These are phyloP conservation scores for Agelas oroides DNA, from an alignment of 37 sponge, comb jelly and placozoan genomes.

Conservation along the genomic window DNA sequence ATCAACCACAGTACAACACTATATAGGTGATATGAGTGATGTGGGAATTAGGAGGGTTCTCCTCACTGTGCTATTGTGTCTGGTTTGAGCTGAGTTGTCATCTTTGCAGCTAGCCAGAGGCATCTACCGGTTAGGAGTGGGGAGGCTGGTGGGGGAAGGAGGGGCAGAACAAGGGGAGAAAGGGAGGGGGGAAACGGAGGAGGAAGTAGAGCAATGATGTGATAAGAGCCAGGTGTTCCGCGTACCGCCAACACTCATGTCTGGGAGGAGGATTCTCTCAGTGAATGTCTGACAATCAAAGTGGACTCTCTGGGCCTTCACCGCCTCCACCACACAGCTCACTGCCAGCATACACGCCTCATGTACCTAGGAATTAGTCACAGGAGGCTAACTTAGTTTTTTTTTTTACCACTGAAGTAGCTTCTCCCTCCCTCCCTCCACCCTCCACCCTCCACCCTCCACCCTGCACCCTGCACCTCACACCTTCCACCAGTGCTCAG, in stretches of 20 bases:
- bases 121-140: slow-evolving; percentile 69
- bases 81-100: slow-evolving; percentile 46
- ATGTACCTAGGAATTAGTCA: slow-evolving; percentile 48
- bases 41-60: neutral
- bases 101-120: slow-evolving; percentile 75
- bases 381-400: too few species aligned
- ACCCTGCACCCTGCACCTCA: too few species aligned
- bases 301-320: neutral
- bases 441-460: too few species aligned
- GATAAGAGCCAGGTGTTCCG: too few species aligned
- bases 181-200: too few species aligned
- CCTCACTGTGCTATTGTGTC: slow-evolving; percentile 41
- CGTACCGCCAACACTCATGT: neutral
- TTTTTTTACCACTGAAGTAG: neutral
- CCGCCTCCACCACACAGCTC: slow-evolving; percentile 25
- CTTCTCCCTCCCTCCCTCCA: too few species aligned
- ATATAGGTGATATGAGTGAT: too few species aligned
- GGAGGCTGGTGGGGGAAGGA: slow-evolving; percentile 4
- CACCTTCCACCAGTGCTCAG: slow-evolving; percentile 54
- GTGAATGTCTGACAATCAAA: slow-evolving; percentile 54
- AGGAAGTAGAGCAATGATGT: too few species aligned
- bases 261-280: slow-evolving; percentile 43
- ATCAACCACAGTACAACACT: too few species aligned
- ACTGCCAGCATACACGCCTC: slow-evolving; percentile 72
- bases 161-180: neutral